A percentile compares a stretch with the other conserved stretches of the same genome.
phyloP scores from a whole-genome alignment of 2,113 vertebrate genomes.

The Arvicanthis niloticus region DNA sequence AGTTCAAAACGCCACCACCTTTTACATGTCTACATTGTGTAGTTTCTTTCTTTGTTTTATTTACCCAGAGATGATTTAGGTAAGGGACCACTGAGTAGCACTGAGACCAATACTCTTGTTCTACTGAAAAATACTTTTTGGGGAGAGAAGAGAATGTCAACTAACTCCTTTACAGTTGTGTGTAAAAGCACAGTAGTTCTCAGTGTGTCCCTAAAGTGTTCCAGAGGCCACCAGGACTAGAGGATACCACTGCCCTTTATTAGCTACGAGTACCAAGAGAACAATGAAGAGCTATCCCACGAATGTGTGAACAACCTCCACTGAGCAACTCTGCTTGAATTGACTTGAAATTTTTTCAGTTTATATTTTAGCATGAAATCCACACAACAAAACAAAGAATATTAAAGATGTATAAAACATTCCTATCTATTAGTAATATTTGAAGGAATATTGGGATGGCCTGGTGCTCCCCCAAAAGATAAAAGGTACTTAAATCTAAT shows the following conservation, averaged over 20 bases:
- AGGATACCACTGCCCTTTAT: background rate
- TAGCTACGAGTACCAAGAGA: background rate
- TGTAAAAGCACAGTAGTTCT: background rate
- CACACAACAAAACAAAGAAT: slow-evolving; percentile 18
- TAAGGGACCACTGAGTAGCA: background rate
- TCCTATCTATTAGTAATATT: background rate
- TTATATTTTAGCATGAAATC: slow-evolving; percentile 41
- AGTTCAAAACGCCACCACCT: slow-evolving; percentile 50
- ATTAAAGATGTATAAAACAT: background rate
- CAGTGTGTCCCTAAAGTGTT: background rate
- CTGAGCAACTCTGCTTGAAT: background rate
- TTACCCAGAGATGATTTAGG: slow-evolving; percentile 32
- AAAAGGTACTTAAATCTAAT: background rate
- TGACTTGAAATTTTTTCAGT: background rate
- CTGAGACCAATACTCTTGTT: background rate
- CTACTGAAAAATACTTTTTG: slow-evolving; percentile 41
- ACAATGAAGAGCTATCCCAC: background rate
- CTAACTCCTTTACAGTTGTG: background rate
- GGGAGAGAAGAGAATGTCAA: slow-evolving; percentile 1
- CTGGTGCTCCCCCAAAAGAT: background rate
- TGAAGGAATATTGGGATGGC: background rate
- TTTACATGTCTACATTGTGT: slow-evolving; percentile 42
- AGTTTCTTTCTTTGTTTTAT: slow-evolving; percentile 65
- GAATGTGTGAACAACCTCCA: background rate
- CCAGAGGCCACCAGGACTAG: background rate